These are phyloP conservation scores for Meliscaeva auricollis DNA, from an alignment of 2,888 invertebrate genomes.

Conservation along the genomic window DNA sequence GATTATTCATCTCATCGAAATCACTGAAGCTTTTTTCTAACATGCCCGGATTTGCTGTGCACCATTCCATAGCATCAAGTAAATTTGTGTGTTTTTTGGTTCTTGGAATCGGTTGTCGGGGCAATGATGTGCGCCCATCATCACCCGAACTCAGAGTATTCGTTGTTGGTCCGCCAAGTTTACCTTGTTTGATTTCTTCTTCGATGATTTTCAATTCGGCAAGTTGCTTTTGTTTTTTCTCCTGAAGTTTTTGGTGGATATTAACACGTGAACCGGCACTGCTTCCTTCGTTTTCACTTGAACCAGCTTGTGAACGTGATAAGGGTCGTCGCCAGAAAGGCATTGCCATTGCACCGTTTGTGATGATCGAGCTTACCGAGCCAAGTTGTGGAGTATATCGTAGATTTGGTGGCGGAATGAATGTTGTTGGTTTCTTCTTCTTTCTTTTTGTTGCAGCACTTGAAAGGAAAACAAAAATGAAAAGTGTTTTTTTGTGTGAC, in stretches of 20 bases:
- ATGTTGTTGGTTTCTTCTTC: conserved; percentile 95
- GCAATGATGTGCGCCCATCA: conserved; percentile 83
- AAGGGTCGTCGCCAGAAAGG: conserved; percentile 91
- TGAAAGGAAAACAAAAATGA: background rate
- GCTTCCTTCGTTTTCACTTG: conserved; percentile 91
- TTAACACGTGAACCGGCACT: conserved; percentile 91
- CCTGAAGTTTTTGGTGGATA: conserved; percentile 93
- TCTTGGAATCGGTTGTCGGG: conserved; percentile 88
- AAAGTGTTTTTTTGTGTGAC: background rate
- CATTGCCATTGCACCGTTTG: conserved; percentile 84
- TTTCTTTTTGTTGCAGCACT: conserved; percentile 87
- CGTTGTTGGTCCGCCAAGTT: conserved; percentile 87
- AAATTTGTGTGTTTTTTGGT: conserved; percentile 88
- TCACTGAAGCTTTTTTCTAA: conserved; percentile 83
- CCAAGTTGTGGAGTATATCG: conserved; percentile 76
- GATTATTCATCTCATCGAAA: conserved; percentile 78
- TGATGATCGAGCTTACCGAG: conserved; percentile 49
- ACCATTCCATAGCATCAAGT: conserved; percentile 83
- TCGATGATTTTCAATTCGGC: conserved; percentile 93
- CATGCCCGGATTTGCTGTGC: conserved; percentile 56
- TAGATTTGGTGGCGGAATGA: conserved; percentile 90
- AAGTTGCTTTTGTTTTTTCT: conserved; percentile 94
- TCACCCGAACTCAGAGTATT: conserved; percentile 85
- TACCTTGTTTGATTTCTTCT: conserved; percentile 94
- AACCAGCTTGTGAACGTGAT: conserved; percentile 86